These are phyloP conservation scores for Gadus macrocephalus DNA, from an alignment of 2,113 vertebrate genomes.

Conservation along the genomic window DNA sequence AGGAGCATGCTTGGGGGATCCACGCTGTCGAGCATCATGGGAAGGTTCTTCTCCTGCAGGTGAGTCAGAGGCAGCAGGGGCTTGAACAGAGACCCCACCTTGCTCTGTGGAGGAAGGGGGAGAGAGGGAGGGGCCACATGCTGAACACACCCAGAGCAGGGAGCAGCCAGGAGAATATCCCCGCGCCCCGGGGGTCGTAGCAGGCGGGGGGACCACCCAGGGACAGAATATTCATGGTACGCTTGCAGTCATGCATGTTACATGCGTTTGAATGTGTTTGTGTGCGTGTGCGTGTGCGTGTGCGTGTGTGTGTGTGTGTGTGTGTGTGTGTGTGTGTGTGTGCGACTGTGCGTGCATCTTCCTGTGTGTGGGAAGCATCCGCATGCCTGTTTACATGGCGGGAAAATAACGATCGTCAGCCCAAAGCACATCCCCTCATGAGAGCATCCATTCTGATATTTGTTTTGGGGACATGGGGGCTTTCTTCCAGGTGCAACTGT, in stretches of 20 bases:
- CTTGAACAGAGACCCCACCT: conserved; percentile 70
- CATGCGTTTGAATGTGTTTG: conserved; percentile 10
- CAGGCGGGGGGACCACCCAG: conserved; percentile 10
- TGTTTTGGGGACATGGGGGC: not conserved
- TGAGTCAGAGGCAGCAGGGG: conserved; percentile 71
- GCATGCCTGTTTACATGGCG: not conserved
- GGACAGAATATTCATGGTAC: conserved; percentile 53
- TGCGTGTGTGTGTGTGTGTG: not conserved
- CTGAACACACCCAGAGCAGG: conserved; percentile 47
- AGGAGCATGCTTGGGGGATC: conserved; percentile 72
- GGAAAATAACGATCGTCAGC: not conserved
- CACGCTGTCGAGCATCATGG: conserved; percentile 69
- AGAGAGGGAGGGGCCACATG: conserved; percentile 51
- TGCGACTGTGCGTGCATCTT: not conserved
- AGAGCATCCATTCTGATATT: not conserved
- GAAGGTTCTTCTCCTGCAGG: conserved; percentile 78
- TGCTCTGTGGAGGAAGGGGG: conserved; percentile 63
- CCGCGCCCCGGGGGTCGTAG: conserved; percentile 15
- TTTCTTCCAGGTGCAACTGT: not conserved
- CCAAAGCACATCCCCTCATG: not conserved
- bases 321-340: not conserved
- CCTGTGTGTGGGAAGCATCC: not conserved
- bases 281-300: not conserved
- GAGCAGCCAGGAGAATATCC: conserved; percentile 63
- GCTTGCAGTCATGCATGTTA: conserved; percentile 41